Evolutionary conservation across 2,888 invertebrate genomes (phyloP).

Genomic region (Iphiclides podalirius): DNA sequence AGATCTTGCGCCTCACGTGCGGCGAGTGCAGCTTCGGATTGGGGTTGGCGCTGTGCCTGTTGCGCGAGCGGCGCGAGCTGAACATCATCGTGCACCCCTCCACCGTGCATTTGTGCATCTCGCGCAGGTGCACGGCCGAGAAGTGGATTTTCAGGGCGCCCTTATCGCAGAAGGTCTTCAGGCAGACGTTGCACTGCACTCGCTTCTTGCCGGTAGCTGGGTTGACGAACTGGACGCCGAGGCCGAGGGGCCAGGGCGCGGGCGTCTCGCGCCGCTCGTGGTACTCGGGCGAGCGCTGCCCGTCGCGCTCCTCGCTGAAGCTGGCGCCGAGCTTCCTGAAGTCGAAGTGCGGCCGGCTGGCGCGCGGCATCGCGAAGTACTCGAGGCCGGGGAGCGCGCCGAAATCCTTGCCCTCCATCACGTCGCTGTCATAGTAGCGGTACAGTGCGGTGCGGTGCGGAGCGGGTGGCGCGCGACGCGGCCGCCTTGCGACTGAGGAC

Average conservation of each 20-base stretch:
- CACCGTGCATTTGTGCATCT: constrained; percentile 99
- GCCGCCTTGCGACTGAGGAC: constrained; percentile 79
- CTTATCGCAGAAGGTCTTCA: constrained; percentile 99
- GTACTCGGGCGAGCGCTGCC: constrained; percentile 65
- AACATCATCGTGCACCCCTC: constrained; percentile 99
- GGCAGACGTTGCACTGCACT: constrained; percentile 97
- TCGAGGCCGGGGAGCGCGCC: constrained; percentile 73
- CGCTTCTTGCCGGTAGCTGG: constrained; percentile 96
- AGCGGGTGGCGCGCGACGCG: constrained; percentile 81
- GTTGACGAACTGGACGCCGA: constrained; percentile 93
- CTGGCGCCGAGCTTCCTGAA: constrained; percentile 87
- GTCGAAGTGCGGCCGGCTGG: constrained; percentile 91
- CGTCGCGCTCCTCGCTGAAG: constrained; percentile 75
- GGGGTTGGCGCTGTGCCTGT: constrained; percentile 97
- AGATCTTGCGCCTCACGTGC: constrained; percentile 94
- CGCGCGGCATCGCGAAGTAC: constrained; percentile 80
- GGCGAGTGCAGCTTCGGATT: constrained; percentile 98
- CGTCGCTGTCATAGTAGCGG: constrained; percentile 66
- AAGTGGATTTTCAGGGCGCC: constrained; percentile 99
- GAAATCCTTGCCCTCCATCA: constrained; percentile 77
- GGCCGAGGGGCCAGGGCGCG: constrained; percentile 88
- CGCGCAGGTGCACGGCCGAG: constrained; percentile 97
- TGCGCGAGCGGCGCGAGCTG: constrained; percentile 95
- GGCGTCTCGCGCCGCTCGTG: constrained; percentile 60
- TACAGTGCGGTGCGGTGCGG: constrained; percentile 57